Conservation (phyloP, 2,888 invertebrate species). For the Tholera decimalis region DNA sequence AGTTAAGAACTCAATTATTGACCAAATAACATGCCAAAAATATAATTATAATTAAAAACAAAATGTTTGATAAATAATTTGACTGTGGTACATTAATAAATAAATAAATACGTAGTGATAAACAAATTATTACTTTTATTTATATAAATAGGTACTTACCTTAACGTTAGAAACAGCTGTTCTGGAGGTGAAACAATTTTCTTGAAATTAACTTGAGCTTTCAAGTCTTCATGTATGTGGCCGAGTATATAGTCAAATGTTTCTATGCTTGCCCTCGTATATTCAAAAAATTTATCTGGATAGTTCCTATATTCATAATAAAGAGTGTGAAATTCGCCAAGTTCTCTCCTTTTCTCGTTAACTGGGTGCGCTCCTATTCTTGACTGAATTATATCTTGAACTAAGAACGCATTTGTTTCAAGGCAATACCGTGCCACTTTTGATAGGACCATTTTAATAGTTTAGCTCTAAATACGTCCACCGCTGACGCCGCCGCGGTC, state of each 20-base stretch:
- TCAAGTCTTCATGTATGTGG: conserved; percentile 43
- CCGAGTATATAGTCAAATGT: conserved; percentile 49
- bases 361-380: no score
- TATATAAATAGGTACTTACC: background rate
- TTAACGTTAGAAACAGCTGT: conserved; percentile 14
- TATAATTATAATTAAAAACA: conserved; percentile 1
- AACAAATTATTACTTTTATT: conserved; percentile 2
- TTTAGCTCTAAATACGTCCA: no score
- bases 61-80: background rate
- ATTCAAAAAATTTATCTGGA: conserved; percentile 35
- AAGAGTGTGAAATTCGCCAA: conserved; percentile 53
- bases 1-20: background rate
- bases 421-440: no score
- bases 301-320: conserved; percentile 7
- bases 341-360: no score
- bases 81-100: background rate
- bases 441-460: no score
- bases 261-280: conserved; percentile 47
- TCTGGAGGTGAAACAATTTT: conserved; percentile 27
- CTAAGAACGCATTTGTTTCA: no score
- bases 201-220: conserved; percentile 30
- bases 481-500: no score
- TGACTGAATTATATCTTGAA: no score
- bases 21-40: conserved; percentile 7
- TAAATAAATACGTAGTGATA: conserved; percentile 7